phyloP scores from a whole-genome alignment of 2,797 vertebrate species.

The Decapterus maruadsi region DNA sequence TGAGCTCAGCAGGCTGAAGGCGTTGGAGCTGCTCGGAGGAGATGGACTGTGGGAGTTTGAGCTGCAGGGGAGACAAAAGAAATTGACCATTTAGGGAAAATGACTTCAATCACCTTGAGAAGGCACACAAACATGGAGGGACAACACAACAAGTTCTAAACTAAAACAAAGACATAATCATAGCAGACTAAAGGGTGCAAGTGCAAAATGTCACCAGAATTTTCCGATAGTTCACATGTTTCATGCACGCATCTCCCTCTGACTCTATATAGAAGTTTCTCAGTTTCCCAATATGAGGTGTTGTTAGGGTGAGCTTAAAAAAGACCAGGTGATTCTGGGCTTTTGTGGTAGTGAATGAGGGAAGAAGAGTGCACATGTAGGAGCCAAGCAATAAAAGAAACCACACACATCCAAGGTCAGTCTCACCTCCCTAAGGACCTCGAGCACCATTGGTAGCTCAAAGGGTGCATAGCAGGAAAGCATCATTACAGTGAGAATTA shows the following conservation, averaged over 20 bases:
- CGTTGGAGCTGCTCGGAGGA: conserved; percentile 88
- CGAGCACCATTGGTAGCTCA: not conserved
- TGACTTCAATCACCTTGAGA: not conserved
- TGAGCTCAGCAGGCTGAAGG: conserved; percentile 92
- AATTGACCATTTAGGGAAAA: not conserved
- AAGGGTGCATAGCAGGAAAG: conserved; percentile 14
- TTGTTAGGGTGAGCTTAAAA: conserved; percentile 29
- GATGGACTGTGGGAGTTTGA: conserved; percentile 87
- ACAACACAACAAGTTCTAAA: not conserved
- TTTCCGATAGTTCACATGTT: conserved; percentile 9
- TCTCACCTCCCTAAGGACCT: conserved; percentile 17
- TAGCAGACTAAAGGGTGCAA: not conserved
- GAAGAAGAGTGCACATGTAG: not conserved
- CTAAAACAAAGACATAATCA: not conserved
- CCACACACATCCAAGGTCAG: conserved; percentile 17
- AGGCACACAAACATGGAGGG: not conserved
- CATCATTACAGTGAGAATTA: not conserved
- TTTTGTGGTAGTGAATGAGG: conserved; percentile 26
- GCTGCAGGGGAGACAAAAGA: conserved; percentile 63
- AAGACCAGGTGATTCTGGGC: conserved; percentile 13
- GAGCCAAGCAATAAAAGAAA: conserved; percentile 19
- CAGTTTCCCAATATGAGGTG: conserved; percentile 13
- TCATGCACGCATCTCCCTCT: not conserved
- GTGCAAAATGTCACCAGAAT: not conserved
- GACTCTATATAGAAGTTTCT: not conserved